Conservation (phyloP, 1,140 invertebrate genomes). For the Ooceraea biroi region DNA sequence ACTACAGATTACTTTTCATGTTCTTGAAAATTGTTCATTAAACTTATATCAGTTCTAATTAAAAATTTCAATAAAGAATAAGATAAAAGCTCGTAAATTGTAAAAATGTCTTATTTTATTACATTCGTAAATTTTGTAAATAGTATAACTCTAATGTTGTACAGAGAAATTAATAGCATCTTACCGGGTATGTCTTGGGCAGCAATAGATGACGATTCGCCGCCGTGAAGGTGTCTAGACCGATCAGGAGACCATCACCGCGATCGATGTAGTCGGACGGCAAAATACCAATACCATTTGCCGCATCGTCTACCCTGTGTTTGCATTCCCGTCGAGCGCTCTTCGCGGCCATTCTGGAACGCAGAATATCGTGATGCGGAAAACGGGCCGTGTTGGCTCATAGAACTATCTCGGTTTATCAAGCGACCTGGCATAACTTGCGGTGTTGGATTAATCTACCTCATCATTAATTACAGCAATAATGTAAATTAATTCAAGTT, state of each 20-base stretch:
- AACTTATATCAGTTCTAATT: neutral
- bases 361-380: conserved; percentile 39
- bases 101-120: neutral
- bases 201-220: conserved; percentile 81
- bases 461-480: conserved; percentile 3
- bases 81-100: neutral
- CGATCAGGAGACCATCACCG: conserved; percentile 82
- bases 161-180: conserved; percentile 36
- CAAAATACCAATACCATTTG: conserved; percentile 81
- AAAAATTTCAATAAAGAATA: neutral
- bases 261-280: conserved; percentile 83
- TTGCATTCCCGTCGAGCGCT: conserved; percentile 79
- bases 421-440: conserved; percentile 28
- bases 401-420: conserved; percentile 39
- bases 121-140: conserved; percentile 6
- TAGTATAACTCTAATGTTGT: neutral
- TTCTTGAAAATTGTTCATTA: neutral
- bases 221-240: conserved; percentile 81
- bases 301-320: conserved; percentile 76
- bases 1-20: neutral
- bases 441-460: neutral
- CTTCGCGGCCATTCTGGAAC: conserved; percentile 78
- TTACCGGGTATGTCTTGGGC: conserved; percentile 81
- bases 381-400: conserved; percentile 49
- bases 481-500: conserved; percentile 24